phyloP scores from a whole-genome alignment of 1,140 invertebrate species.

The Brachystomella parvula region DNA sequence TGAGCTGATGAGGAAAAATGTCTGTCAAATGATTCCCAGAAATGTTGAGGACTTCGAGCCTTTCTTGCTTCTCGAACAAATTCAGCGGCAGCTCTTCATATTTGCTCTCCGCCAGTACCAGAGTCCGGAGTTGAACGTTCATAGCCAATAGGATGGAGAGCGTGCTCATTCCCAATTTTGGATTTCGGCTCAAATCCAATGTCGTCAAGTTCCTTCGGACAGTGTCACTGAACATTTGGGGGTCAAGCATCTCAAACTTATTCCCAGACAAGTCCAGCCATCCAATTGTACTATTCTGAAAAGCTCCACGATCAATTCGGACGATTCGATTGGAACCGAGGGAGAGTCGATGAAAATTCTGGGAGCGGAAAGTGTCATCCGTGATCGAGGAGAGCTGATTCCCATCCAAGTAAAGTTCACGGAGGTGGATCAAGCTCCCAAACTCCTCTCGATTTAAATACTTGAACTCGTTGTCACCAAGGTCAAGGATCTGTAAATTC shows the following conservation, averaged over 20 bases:
- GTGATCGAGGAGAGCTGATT: conserved; percentile 60
- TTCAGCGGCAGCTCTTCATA: conserved; percentile 31
- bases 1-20: conserved; percentile 29
- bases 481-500: conserved; percentile 53
- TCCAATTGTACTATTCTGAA: conserved; percentile 52
- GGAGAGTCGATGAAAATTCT: conserved; percentile 47
- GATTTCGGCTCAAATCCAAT: conserved; percentile 34
- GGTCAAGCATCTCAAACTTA: conserved; percentile 37
- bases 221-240: conserved; percentile 25
- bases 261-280: conserved; percentile 45
- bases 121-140: conserved; percentile 24
- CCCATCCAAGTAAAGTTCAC: conserved; percentile 60
- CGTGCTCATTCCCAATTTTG: conserved; percentile 20
- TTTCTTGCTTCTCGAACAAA: conserved; percentile 28
- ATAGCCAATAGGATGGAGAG: conserved; percentile 25
- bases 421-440: conserved; percentile 53
- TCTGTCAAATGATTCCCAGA: conserved; percentile 26
- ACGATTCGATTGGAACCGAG: conserved; percentile 63
- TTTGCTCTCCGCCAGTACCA: conserved; percentile 28
- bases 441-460: conserved; percentile 66
- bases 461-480: conserved; percentile 68
- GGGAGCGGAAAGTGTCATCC: conserved; percentile 60
- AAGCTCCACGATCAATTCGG: conserved; percentile 44
- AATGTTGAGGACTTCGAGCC: conserved; percentile 31
- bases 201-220: conserved; percentile 21